Conservation (phyloP, 1,140 invertebrate species). For the Caenorhabditis brenneri region DNA sequence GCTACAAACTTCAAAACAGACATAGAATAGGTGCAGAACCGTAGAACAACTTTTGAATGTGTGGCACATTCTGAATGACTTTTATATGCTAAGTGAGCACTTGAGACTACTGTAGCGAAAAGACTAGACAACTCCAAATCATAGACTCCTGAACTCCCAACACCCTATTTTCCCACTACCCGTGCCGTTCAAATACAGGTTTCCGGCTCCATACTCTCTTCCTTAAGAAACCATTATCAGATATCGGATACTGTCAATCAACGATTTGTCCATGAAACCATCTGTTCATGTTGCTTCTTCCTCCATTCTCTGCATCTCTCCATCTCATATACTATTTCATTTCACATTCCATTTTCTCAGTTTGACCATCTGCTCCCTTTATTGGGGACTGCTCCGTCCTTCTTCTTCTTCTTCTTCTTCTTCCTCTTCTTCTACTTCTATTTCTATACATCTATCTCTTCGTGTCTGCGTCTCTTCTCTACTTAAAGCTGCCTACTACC, state of each 20-base stretch:
- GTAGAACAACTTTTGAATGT: too few species aligned
- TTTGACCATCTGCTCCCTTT: conserved; percentile 42
- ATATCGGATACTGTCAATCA: not conserved
- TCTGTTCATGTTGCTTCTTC: not conserved
- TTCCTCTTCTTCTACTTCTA: not conserved
- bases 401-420: not conserved
- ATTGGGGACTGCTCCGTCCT: not conserved
- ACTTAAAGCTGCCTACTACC: not conserved
- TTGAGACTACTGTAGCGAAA: too few species aligned
- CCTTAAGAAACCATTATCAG: too few species aligned
- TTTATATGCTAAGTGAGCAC: too few species aligned
- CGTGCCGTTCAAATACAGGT: too few species aligned
- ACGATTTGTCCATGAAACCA: not conserved
- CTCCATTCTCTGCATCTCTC: not conserved
- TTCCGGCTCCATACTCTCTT: too few species aligned
- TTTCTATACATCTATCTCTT: not conserved
- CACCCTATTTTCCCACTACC: too few species aligned
- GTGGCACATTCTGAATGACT: too few species aligned
- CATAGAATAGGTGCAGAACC: too few species aligned
- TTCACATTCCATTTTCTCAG: not conserved
- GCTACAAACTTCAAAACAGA: too few species aligned
- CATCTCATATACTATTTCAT: not conserved
- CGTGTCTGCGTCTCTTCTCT: not conserved
- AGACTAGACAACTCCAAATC: too few species aligned
- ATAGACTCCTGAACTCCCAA: too few species aligned